Conservation (phyloP, 2,113 vertebrate species). For the Typhlomys cinereus region DNA sequence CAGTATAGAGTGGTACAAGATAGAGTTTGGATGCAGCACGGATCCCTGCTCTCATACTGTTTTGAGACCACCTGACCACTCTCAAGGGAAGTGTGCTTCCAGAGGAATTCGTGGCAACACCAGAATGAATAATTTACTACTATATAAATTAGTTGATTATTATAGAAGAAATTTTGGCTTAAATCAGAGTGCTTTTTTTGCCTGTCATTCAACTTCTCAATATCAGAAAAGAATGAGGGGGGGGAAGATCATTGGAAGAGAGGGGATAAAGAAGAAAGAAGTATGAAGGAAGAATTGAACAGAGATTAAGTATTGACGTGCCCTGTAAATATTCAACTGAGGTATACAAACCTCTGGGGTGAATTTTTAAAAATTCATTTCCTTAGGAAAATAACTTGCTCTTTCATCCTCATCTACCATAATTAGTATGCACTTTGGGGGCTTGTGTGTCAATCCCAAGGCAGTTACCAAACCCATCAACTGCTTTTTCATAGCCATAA, state of each 20-base stretch:
- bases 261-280: background rate
- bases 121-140: background rate
- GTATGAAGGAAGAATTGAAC: background rate
- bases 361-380: background rate
- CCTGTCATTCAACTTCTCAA: background rate
- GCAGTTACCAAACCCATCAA: background rate
- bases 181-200: background rate
- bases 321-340: background rate
- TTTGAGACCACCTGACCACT: background rate
- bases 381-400: background rate
- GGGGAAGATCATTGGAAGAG: background rate
- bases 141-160: background rate
- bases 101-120: background rate
- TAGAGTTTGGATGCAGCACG: background rate
- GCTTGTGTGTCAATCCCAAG: background rate
- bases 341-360: background rate
- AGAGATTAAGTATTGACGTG: background rate
- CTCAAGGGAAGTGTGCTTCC: background rate
- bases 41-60: background rate
- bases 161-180: no score
- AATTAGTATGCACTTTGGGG: background rate
- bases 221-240: background rate
- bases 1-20: background rate
- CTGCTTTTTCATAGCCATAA: background rate
- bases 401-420: background rate